A percentile compares a stretch with the other conserved stretches of the same genome.
Conservation (phyloP, 2,797 vertebrate genomes). For the Todus mexicanus region DNA sequence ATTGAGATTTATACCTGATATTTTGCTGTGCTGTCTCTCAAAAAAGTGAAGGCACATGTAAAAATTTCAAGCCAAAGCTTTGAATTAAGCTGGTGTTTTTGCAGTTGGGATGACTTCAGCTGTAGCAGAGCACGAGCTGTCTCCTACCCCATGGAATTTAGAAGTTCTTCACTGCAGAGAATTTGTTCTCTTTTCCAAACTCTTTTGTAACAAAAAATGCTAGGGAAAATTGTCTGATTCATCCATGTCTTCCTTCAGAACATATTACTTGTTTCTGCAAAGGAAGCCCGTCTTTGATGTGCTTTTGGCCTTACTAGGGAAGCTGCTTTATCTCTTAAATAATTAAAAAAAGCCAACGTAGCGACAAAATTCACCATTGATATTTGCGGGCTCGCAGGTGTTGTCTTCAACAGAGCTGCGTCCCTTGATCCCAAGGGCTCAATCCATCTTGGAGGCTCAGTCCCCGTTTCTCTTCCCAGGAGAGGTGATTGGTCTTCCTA, state of each 20-base stretch:
- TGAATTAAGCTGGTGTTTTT: neutral
- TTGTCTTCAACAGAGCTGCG: neutral
- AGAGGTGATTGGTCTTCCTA: neutral
- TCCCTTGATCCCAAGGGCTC: neutral
- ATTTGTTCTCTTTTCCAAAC: neutral
- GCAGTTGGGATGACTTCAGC: neutral
- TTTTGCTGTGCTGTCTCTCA: neutral
- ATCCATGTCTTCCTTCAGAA: neutral
- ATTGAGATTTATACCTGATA: neutral
- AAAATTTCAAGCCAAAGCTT: neutral
- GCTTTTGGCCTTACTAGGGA: neutral
- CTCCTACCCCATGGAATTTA: neutral
- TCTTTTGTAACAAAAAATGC: neutral
- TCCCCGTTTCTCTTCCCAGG: neutral
- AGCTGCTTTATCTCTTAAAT: neutral
- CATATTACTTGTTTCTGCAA: rapidly evolving
- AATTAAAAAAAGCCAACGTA: no score
- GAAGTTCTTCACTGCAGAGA: neutral
- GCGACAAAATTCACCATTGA: neutral
- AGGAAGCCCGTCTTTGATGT: neutral
- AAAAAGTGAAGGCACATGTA: neutral
- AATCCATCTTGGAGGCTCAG: neutral
- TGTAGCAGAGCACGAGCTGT: neutral
- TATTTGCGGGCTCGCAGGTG: neutral
- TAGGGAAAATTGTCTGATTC: neutral